Percentiles rank a stretch among this genome's conserved stretches.
Evolutionary conservation across 2,113 vertebrate species (phyloP).

Genomic region (Scatophagus argus): DNA sequence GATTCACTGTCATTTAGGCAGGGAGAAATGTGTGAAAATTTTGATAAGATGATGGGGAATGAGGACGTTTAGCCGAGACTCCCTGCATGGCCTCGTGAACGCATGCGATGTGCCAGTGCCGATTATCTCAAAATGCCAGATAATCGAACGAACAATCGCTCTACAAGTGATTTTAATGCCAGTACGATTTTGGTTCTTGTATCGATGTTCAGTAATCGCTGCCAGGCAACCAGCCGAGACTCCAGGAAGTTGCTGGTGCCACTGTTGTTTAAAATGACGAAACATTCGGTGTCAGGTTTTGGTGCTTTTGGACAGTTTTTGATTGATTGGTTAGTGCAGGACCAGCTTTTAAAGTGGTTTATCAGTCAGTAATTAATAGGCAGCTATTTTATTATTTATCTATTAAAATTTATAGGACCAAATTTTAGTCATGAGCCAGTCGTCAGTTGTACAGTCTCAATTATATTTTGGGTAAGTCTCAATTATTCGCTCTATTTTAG

Average conservation of each 20-base stretch:
- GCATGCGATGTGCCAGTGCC: too few species aligned
- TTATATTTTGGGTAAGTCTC: constrained; percentile 38
- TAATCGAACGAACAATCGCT: too few species aligned
- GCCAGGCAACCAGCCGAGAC: neutral
- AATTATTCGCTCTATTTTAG: constrained; percentile 54
- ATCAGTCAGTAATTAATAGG: neutral
- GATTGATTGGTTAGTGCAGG: too few species aligned
- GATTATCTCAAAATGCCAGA: too few species aligned
- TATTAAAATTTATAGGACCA: neutral
- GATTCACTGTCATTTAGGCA: too few species aligned
- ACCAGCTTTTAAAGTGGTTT: neutral
- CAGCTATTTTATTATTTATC: neutral
- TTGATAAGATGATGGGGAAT: too few species aligned
- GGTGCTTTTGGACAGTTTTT: neutral
- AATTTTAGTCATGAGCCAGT: constrained; percentile 13
- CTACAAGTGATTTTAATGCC: too few species aligned
- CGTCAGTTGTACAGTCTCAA: constrained; percentile 26
- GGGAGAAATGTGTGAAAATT: too few species aligned
- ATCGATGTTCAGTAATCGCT: too few species aligned
- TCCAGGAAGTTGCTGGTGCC: neutral
- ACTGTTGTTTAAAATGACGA: neutral
- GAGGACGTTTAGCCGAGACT: too few species aligned
- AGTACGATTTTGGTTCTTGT: too few species aligned
- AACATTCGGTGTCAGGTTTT: neutral
- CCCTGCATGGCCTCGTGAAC: too few species aligned